A percentile compares a stretch with the other conserved stretches of the same genome.
These are phyloP conservation scores for Drosophila neotestacea DNA, from an alignment of 2,888 invertebrate species.

Conservation along the genomic window DNA sequence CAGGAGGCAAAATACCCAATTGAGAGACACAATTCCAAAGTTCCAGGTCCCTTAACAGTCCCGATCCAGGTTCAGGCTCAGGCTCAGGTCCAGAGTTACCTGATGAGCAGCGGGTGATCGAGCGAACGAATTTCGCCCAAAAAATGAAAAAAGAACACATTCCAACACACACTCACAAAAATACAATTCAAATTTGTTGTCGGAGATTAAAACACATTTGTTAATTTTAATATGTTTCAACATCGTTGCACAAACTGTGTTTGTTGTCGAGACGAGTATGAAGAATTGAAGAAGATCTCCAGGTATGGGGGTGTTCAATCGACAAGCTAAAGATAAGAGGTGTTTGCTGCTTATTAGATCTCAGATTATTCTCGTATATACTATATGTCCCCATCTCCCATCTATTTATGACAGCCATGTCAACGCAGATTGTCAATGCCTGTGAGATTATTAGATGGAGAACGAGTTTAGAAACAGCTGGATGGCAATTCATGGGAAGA, in stretches of 20 bases:
- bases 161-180: conserved; percentile 24
- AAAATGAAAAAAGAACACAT: conserved; percentile 33
- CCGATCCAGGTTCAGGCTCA: not conserved
- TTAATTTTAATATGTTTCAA: conserved; percentile 79
- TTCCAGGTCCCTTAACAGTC: conserved; percentile 15
- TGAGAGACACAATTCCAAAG: conserved; percentile 16
- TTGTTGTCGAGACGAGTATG: not conserved
- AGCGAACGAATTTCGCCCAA: conserved; percentile 68
- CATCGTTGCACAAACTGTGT: conserved; percentile 71
- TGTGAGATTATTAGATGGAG: conserved; percentile 39
- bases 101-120: conserved; percentile 82
- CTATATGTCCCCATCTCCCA: conserved; percentile 18
- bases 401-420: conserved; percentile 73
- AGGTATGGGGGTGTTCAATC: conserved; percentile 30
- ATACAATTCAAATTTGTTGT: conserved; percentile 80
- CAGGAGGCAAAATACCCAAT: conserved; percentile 45
- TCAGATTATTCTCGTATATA: conserved; percentile 54
- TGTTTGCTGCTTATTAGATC: conserved; percentile 77
- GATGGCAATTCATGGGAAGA: conserved; percentile 52
- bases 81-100: conserved; percentile 39
- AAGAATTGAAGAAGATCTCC: not conserved
- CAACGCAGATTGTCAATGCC: conserved; percentile 70
- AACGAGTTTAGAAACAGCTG: conserved; percentile 50
- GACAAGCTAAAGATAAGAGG: conserved; percentile 52
- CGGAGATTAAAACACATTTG: conserved; percentile 82